phyloP scores from a whole-genome alignment of 1,140 invertebrate species.

The Calliopsis andreniformis region DNA sequence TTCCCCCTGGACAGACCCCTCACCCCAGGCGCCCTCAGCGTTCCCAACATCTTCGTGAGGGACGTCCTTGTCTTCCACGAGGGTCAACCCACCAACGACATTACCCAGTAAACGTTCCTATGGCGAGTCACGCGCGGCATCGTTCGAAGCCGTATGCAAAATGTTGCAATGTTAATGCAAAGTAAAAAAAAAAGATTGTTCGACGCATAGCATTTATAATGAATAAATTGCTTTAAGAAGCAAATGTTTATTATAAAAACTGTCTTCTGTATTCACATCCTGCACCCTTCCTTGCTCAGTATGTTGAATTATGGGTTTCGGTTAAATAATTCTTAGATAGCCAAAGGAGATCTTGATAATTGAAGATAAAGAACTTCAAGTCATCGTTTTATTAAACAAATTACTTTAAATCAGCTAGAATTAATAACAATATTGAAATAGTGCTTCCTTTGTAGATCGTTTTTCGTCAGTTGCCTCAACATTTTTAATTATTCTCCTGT shows the following conservation, averaged over 20 bases:
- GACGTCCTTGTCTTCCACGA: conserved; percentile 79
- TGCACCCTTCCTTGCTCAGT: background rate
- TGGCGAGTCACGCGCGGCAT: background rate
- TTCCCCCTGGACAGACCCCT: conserved; percentile 82
- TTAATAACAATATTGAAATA: background rate
- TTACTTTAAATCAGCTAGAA: background rate
- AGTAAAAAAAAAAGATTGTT: conserved; percentile 47
- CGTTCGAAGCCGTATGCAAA: background rate
- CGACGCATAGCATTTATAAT: conserved; percentile 51
- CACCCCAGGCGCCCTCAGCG: conserved; percentile 73
- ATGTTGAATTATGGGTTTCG: too few species aligned
- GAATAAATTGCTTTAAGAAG: conserved; percentile 62
- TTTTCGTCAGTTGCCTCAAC: background rate
- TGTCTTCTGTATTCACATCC: background rate
- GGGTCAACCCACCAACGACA: conserved; percentile 64
- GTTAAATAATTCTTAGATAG: too few species aligned
- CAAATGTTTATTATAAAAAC: conserved; percentile 28
- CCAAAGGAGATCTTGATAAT: background rate
- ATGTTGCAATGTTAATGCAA: conserved; percentile 23
- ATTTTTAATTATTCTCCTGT: conserved; percentile 86
- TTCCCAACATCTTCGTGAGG: conserved; percentile 77
- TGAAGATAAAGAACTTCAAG: background rate
- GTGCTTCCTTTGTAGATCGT: background rate
- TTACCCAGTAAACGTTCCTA: conserved; percentile 52
- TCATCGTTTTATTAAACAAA: conserved; percentile 57